Evolutionary conservation across 2,113 vertebrate genomes (phyloP).

Genomic region (Sisor rabdophorus): DNA sequence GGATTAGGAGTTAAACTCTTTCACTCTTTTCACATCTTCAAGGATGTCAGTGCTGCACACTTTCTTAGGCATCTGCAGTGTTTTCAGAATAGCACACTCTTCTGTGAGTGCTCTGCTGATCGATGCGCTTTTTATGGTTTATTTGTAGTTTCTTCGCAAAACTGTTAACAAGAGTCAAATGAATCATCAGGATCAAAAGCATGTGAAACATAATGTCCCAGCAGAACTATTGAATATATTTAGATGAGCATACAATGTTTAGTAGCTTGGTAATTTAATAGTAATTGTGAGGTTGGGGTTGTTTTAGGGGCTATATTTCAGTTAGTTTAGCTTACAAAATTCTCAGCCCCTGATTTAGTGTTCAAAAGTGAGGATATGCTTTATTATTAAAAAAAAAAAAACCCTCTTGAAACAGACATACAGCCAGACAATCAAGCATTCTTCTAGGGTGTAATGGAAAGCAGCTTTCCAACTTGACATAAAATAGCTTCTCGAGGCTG

Average conservation of each 20-base stretch:
- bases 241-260: not conserved
- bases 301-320: no score
- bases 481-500: constrained; percentile 49
- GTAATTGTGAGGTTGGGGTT: no score
- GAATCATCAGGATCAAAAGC: not conserved
- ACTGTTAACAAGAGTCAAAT: not conserved
- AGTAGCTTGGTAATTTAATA: no score
- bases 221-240: not conserved
- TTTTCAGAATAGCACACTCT: not conserved
- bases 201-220: not conserved
- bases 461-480: constrained; percentile 40
- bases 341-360: no score
- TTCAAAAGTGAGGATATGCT: not conserved
- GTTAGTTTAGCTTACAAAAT: no score
- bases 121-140: not conserved
- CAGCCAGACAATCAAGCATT: not conserved
- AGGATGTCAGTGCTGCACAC: not conserved
- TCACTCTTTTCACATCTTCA: constrained; percentile 5
- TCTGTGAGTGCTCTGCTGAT: not conserved
- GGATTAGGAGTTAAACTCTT: not conserved
- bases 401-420: not conserved
- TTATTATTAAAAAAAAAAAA: not conserved
- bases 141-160: not conserved
- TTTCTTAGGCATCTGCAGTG: constrained; percentile 1
- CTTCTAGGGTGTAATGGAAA: constrained; percentile 12